Percentiles rank a stretch among this genome's conserved stretches.
phyloP scores from a whole-genome alignment of 2,888 invertebrate species.

The Latrodectus elegans region DNA sequence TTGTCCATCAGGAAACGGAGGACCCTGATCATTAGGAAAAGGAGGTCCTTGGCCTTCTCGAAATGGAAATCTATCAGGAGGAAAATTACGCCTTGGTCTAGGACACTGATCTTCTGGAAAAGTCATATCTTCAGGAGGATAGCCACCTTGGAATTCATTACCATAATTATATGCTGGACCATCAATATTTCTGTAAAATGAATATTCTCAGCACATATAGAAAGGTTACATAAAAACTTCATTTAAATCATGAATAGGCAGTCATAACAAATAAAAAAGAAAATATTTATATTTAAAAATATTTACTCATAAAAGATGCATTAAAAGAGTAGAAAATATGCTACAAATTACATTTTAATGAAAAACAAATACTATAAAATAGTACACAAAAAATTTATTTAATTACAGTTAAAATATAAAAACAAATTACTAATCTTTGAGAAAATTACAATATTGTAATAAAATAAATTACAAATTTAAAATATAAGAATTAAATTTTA shows the following conservation, averaged over 20 bases:
- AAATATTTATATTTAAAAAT: neutral
- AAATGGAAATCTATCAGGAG: neutral
- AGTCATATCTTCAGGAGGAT: conserved; percentile 20
- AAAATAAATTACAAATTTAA: no score
- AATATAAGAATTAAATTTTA: no score
- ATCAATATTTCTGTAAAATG: neutral
- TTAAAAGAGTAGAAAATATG: no score
- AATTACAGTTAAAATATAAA: no score
- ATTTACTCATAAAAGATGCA: no score
- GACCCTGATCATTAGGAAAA: neutral
- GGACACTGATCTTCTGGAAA: conserved; percentile 15
- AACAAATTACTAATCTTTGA: no score
- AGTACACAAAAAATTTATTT: no score
- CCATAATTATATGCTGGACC: conserved; percentile 7
- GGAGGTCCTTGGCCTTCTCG: conserved; percentile 3
- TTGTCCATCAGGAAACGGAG: conserved; percentile 1
- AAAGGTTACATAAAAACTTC: no score
- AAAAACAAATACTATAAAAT: no score
- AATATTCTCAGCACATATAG: no score
- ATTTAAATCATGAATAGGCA: neutral
- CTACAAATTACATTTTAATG: no score
- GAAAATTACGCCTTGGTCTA: conserved; percentile 17
- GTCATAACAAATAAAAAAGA: neutral
- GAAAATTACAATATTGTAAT: no score
- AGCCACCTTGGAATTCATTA: conserved; percentile 2